Conservation (phyloP, 2,888 invertebrate species). For the Stegophylla sp. region DNA sequence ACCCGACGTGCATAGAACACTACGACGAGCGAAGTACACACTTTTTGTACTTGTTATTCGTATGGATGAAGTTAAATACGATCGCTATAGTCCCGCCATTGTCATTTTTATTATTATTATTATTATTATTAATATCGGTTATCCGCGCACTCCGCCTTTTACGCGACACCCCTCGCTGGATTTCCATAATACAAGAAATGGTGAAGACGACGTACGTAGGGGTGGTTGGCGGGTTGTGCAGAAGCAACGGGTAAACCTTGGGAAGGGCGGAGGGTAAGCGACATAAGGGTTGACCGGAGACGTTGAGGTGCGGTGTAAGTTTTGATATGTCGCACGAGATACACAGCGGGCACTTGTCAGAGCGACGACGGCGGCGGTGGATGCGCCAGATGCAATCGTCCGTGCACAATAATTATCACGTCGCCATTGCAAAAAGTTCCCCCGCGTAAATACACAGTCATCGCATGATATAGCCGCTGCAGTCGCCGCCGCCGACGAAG, state of each 20-base stretch:
- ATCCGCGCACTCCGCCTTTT: not conserved
- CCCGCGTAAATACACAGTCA: no score
- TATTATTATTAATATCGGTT: no score
- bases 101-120: no score
- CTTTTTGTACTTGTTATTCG: no score
- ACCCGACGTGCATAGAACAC: not conserved
- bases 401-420: conserved; percentile 52
- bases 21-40: no score
- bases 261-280: not conserved
- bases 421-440: conserved; percentile 28
- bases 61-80: no score
- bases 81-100: no score
- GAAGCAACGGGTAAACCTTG: no score
- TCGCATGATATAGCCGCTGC: conserved; percentile 19
- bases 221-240: no score
- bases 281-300: not conserved
- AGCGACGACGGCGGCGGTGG: conserved; percentile 10
- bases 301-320: conserved; percentile 26
- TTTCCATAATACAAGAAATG: not conserved
- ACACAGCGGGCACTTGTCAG: conserved; percentile 48
- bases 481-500: conserved; percentile 17
- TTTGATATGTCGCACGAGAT: conserved; percentile 42
- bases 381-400: conserved; percentile 58
- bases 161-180: no score
- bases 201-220: not conserved